Conservation (phyloP, 2,888 invertebrate species). For the Lithodes maja region DNA sequence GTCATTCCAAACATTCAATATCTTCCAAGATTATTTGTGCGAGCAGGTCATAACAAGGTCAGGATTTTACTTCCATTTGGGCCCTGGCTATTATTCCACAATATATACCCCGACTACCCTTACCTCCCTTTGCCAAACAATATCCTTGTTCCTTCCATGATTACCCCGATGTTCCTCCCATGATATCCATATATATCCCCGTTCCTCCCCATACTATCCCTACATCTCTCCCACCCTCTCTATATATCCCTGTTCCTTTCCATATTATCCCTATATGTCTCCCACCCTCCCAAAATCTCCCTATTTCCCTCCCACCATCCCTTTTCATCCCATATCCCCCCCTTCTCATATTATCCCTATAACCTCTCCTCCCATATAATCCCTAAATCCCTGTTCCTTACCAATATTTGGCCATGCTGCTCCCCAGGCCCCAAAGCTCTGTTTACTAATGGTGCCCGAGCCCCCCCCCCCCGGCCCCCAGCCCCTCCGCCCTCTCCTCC, state of each 20-base stretch:
- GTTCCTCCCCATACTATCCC: not conserved
- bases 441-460: conserved; percentile 59
- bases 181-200: not conserved
- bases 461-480: conserved; percentile 38
- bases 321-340: not conserved
- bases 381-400: no score
- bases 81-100: not conserved
- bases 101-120: not conserved
- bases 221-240: no score
- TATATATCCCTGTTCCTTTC: no score
- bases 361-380: not conserved
- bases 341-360: not conserved
- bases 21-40: conserved; percentile 37
- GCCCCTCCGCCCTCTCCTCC: conserved; percentile 26
- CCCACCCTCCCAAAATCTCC: no score
- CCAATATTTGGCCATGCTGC: no score
- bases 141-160: no score
- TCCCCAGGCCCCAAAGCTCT: not conserved
- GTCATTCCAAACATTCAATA: conserved; percentile 31
- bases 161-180: not conserved
- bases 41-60: conserved; percentile 21
- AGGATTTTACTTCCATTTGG: conserved; percentile 36
- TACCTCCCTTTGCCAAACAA: not conserved
- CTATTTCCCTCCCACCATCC: no score
- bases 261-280: no score